Base-by-base conservation (phyloP, 2,113 vertebrate genomes). In the Lanius collurio region DNA sequence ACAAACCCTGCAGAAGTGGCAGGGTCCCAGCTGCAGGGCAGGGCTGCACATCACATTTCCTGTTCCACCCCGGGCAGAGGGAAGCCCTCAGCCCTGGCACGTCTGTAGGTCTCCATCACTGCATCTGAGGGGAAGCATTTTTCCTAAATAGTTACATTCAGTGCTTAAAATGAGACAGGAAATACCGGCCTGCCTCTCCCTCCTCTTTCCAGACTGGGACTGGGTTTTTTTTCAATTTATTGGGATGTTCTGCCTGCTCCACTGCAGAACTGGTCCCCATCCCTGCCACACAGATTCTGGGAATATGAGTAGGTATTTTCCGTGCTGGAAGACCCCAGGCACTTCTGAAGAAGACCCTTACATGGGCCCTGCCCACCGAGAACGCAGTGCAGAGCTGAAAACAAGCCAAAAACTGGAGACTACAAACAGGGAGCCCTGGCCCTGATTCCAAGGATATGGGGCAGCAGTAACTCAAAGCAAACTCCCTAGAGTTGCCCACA, bases 171-270 rank as follows among this genome's bases (percentile, higher is more conserved):
- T 14, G 41, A 33, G 26, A 22, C 84, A 79, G 78, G 74, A 93
- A 91, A 94, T 64, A 82, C 65, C 95, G 93, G 52, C 62, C 69
- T 82, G 69, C 81, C 81, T 90, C 84, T 91, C 57, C 65, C 60
- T 89, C 10, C 47, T 57, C 56, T 77, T 87, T 69, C 50, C 62
- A 33, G 39, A 47, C 30, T 1, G 0, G 17, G 23, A 13, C n/a
- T 70, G 30, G 35, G 0, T 3, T 83, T 85, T 89, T 89, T 87
- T 63, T 41, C 69, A 69, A 14, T 89, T 70, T 75, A 35, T 31
- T 0, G 0, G 33, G 69, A 60, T 71, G 33, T 67, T 91, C 84
- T 94, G 39, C 74, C 41, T 65, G 74, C 44, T 84, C 30, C 33
- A 30, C 35, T 3, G 0, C 47, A 78, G 60, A 52, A 62, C 30